These are phyloP conservation scores for Mythimna lalbum DNA, from an alignment of 2,888 invertebrate genomes.

Conservation along the genomic window DNA sequence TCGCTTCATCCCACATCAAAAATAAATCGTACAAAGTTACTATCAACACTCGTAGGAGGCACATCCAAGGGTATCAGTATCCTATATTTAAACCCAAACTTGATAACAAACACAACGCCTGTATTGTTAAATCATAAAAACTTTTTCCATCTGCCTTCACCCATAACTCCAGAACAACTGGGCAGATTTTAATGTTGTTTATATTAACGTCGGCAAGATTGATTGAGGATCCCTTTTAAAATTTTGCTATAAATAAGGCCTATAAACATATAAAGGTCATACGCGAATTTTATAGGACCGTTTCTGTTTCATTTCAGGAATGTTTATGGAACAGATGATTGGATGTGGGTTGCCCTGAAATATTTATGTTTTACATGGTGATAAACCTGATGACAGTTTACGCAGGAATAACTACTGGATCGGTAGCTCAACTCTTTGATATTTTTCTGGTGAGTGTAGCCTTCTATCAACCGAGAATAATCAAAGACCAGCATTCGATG, in stretches of 20 bases:
- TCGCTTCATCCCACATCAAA: slow-evolving; percentile 7
- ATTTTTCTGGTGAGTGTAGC: not conserved
- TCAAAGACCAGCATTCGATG: not conserved
- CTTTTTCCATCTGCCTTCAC: slow-evolving; percentile 15
- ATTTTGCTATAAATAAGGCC: slow-evolving; percentile 14
- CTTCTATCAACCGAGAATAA: not conserved
- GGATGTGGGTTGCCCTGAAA: not conserved
- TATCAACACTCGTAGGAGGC: slow-evolving; percentile 38
- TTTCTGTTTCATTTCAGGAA: slow-evolving; percentile 1
- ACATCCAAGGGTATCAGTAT: slow-evolving; percentile 38
- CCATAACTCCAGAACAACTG: slow-evolving; percentile 35
- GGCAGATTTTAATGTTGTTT: slow-evolving; percentile 44
- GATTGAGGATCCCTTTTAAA: slow-evolving; percentile 34
- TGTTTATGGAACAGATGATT: not conserved
- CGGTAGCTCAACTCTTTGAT: not conserved
- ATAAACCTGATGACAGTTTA: slow-evolving; percentile 5
- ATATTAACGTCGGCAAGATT: slow-evolving; percentile 32
- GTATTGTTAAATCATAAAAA: slow-evolving; percentile 52
- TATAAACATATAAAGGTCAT: slow-evolving; percentile 1
- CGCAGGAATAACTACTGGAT: not conserved
- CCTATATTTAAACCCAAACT: slow-evolving; percentile 48
- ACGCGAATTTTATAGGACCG: not conserved
- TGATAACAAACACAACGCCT: slow-evolving; percentile 43
- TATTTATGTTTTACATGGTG: slow-evolving; percentile 3
- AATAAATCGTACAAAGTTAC: not conserved